Evolutionary conservation across 2,797 vertebrate species (phyloP).

Genomic region (Myotis vivesi): DNA sequence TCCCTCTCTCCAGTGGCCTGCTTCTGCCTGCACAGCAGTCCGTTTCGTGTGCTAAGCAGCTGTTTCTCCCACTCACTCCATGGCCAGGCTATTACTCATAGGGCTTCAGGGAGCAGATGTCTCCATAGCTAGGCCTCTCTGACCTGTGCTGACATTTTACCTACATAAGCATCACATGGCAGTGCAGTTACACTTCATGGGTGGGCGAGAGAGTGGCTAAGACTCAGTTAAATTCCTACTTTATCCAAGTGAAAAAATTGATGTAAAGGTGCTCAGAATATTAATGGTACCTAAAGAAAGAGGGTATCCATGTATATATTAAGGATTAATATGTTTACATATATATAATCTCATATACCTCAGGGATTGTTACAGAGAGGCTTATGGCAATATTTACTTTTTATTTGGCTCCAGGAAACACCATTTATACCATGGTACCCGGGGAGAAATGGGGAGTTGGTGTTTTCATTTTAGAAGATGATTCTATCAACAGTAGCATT

Average conservation of each 20-base stretch:
- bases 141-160: constrained; percentile 60
- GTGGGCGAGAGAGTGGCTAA: background rate
- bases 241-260: background rate
- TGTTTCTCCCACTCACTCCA: constrained; percentile 64
- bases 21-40: constrained; percentile 68
- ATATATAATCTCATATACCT: background rate
- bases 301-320: background rate
- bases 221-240: background rate
- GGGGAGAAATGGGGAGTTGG: background rate
- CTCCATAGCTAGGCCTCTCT: constrained; percentile 47
- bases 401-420: background rate
- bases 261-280: background rate
- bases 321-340: background rate
- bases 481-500: background rate
- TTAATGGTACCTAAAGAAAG: background rate
- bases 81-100: constrained; percentile 49
- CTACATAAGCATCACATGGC: constrained; percentile 36
- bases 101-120: constrained; percentile 58
- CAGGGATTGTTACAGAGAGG: background rate
- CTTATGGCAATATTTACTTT: background rate
- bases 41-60: constrained; percentile 42
- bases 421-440: background rate
- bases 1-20: constrained; percentile 47
- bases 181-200: background rate
- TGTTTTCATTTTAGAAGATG: background rate